phyloP scores from a whole-genome alignment of 1,140 invertebrate species.

The Agrilus planipennis region DNA sequence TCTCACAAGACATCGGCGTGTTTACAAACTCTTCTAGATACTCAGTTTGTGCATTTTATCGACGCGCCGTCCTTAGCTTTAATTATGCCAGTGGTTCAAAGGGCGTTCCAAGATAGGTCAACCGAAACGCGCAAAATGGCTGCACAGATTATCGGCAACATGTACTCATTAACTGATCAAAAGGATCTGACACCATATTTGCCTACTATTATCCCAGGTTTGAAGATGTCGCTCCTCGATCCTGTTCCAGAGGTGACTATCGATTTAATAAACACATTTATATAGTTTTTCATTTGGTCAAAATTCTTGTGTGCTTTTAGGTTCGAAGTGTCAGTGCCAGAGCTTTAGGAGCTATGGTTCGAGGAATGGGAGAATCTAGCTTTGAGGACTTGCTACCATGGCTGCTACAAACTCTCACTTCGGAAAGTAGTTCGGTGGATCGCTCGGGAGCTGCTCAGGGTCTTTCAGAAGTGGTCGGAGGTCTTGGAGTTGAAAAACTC shows the following conservation, averaged over 20 bases:
- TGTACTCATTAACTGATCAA: slow-evolving; percentile 98
- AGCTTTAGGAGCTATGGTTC: slow-evolving; percentile 94
- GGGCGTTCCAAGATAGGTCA: slow-evolving; percentile 92
- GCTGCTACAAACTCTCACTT: slow-evolving; percentile 97
- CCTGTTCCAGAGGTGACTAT: slow-evolving; percentile 84
- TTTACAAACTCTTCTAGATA: slow-evolving; percentile 86
- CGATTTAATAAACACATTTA: neutral
- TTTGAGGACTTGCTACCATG: slow-evolving; percentile 94
- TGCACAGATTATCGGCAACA: slow-evolving; percentile 98
- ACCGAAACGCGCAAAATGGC: slow-evolving; percentile 98
- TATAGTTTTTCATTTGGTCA: neutral
- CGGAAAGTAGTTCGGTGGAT: slow-evolving; percentile 90
- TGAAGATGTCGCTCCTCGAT: slow-evolving; percentile 93
- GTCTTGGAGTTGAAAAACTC: slow-evolving; percentile 87
- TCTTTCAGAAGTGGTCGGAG: slow-evolving; percentile 86
- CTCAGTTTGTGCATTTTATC: slow-evolving; percentile 98
- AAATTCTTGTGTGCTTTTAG: slow-evolving; percentile 25
- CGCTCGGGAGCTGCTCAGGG: slow-evolving; percentile 97
- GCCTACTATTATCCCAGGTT: slow-evolving; percentile 89
- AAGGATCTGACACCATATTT: slow-evolving; percentile 96
- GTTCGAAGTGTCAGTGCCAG: slow-evolving; percentile 83
- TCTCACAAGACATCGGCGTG: slow-evolving; percentile 88
- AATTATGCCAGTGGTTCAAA: slow-evolving; percentile 97
- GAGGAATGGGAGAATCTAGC: slow-evolving; percentile 89
- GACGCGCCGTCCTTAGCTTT: slow-evolving; percentile 96